Conservation (phyloP, 2,888 invertebrate species). For the Diadromus collaris region DNA sequence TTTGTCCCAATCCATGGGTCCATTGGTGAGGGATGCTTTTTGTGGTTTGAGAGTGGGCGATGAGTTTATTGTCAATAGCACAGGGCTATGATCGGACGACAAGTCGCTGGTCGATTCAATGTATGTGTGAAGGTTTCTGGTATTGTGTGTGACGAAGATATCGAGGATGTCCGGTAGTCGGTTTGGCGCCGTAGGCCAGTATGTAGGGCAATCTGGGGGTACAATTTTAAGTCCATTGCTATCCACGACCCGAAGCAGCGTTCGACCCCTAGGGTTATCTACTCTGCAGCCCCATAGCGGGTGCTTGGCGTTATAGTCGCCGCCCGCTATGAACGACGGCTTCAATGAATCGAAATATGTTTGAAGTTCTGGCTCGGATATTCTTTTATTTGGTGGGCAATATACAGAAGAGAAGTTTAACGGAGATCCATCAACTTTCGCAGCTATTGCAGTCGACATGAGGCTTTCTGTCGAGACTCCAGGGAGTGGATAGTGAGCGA, state of each 20-base stretch:
- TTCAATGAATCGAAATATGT: conserved; percentile 51
- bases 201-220: conserved; percentile 60
- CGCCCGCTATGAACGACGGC: conserved; percentile 54
- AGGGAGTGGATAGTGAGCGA: conserved; percentile 53
- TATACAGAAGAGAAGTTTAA: conserved; percentile 44
- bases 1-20: conserved; percentile 55
- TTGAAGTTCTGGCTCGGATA: conserved; percentile 25
- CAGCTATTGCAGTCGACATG: conserved; percentile 58
- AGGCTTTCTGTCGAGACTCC: conserved; percentile 40
- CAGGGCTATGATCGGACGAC: conserved; percentile 64
- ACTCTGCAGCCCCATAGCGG: conserved; percentile 62
- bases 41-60: conserved; percentile 47
- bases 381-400: conserved; percentile 39
- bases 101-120: conserved; percentile 58
- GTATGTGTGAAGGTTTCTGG: conserved; percentile 44
- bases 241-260: conserved; percentile 22
- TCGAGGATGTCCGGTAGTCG: conserved; percentile 67
- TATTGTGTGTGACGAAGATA: conserved; percentile 62
- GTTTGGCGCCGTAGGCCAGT: conserved; percentile 63
- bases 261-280: conserved; percentile 34
- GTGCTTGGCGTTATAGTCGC: conserved; percentile 58
- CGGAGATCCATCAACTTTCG: conserved; percentile 18
- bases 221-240: conserved; percentile 28
- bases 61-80: conserved; percentile 56
- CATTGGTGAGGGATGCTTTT: conserved; percentile 43